Percentiles rank a stretch among this genome's conserved stretches.
phyloP scores from a whole-genome alignment of 2,797 vertebrate genomes.

The Chloroceryle amazona region DNA sequence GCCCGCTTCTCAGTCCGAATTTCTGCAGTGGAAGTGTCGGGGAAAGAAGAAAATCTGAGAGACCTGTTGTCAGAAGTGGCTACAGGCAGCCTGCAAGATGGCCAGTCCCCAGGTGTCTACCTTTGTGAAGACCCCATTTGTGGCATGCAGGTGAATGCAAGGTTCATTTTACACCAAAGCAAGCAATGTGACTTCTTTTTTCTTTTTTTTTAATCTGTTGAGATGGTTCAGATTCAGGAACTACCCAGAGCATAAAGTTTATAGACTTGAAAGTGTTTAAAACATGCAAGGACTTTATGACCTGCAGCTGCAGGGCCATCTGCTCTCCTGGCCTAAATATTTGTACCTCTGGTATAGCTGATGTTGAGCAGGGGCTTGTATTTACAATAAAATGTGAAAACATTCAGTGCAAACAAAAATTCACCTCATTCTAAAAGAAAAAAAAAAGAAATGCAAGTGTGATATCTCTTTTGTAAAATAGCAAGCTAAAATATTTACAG shows the following conservation, averaged over 20 bases:
- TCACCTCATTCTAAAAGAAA: conserved; percentile 45
- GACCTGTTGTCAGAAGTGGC: conserved; percentile 93
- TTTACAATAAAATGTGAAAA: conserved; percentile 65
- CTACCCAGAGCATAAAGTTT: conserved; percentile 10
- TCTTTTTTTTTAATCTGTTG: not conserved
- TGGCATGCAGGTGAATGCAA: conserved; percentile 90
- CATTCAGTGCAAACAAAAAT: conserved; percentile 54
- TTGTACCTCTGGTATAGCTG: conserved; percentile 77
- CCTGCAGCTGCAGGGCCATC: conserved; percentile 78
- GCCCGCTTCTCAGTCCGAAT: conserved; percentile 94
- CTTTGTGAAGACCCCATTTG: conserved; percentile 93
- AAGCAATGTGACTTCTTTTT: not conserved
- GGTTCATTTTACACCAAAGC: not conserved
- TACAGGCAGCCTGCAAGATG: conserved; percentile 88
- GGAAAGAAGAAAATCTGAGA: conserved; percentile 93
- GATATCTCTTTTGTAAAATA: conserved; percentile 76
- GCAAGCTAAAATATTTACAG: conserved; percentile 78
- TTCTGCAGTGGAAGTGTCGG: conserved; percentile 95
- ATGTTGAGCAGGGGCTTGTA: conserved; percentile 67
- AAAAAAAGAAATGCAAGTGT: conserved; percentile 1
- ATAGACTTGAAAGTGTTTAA: conserved; percentile 67
- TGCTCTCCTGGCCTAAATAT: conserved; percentile 78
- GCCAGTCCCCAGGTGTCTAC: conserved; percentile 90
- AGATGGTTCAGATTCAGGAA: conserved; percentile 2
- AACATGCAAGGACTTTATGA: conserved; percentile 65